Evolutionary conservation across 2,113 vertebrate genomes (phyloP), one percentile per base, ranked within the genome.

Genomic region (Epinephelus moara): DNA sequence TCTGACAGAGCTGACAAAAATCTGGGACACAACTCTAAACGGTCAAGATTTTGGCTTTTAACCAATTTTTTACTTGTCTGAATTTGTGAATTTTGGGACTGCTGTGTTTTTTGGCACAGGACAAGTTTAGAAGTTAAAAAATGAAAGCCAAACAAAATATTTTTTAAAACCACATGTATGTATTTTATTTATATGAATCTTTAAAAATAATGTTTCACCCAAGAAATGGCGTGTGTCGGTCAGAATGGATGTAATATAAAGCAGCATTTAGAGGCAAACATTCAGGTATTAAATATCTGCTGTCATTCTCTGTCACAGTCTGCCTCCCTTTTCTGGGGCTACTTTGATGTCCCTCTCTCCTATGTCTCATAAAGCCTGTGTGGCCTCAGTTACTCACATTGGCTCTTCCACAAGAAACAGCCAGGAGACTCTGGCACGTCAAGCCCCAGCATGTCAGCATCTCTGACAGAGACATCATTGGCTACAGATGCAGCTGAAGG

Each of bases 381-480:
- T 61, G 40, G 19, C 18, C 69, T 69, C 19, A 27, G 40, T 60
- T 40, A 14, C 47, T 78, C 33, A 4, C 7, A 64, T 70, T 57
- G 50, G 70, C 76, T 66, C 40, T 1, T 4, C 66, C 49, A 47
- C 6, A 30, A 40, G 49, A 61, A 47, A 78, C 55, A 80, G 69
- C 27, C 73, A 59, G 61, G 52, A 74, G 84, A 63, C 57, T n/a
- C 17, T 57, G 33, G 42, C 64, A 13, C 47, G 63, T 78, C 80
- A 74, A 60, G 30, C 61, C 62, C 61, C 68, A 64, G 61, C 50
- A 33, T 59, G 69, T 89, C 82, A 81, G 25, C 60, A 2, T 60
- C 69, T 67, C 84, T 57, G 53, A 83, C 76, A 79, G 60, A 78
- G 68, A 82, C 80, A 30, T 89, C 60, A 66, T n/a, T 11, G 52